phyloP scores from a whole-genome alignment of 2,113 vertebrate species.

The Cynopterus brachyotis region DNA sequence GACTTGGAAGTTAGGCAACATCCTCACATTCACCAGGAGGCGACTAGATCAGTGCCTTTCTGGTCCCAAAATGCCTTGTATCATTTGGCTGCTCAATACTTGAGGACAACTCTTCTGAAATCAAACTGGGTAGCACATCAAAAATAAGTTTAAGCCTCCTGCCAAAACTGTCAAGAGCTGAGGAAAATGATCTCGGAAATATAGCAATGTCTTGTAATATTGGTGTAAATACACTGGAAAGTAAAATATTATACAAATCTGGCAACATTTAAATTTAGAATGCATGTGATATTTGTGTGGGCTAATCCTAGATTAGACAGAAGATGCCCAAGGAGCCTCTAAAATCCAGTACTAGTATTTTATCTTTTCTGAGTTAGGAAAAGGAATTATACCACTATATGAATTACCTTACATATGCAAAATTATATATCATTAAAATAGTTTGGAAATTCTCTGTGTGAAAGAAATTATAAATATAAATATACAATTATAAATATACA shows the following conservation, averaged over 20 bases:
- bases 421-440: not conserved
- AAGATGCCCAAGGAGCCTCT: not conserved
- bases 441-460: not conserved
- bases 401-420: not conserved
- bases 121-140: not conserved
- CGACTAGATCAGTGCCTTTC: not conserved
- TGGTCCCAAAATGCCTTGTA: not conserved
- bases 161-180: not conserved
- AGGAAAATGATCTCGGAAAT: not conserved
- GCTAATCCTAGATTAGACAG: not conserved
- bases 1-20: not conserved
- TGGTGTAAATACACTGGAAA: not conserved
- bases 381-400: not conserved
- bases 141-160: not conserved
- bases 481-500: not conserved
- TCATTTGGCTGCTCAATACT: not conserved
- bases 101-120: not conserved
- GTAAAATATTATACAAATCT: not conserved
- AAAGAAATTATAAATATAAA: not conserved
- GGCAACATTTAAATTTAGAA: constrained; percentile 41
- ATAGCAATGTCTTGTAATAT: not conserved
- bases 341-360: not conserved
- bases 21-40: not conserved
- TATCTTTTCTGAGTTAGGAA: not conserved
- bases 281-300: not conserved